phyloP scores from a whole-genome alignment of 2,888 invertebrate genomes.

The Exocentrus adspersus region DNA sequence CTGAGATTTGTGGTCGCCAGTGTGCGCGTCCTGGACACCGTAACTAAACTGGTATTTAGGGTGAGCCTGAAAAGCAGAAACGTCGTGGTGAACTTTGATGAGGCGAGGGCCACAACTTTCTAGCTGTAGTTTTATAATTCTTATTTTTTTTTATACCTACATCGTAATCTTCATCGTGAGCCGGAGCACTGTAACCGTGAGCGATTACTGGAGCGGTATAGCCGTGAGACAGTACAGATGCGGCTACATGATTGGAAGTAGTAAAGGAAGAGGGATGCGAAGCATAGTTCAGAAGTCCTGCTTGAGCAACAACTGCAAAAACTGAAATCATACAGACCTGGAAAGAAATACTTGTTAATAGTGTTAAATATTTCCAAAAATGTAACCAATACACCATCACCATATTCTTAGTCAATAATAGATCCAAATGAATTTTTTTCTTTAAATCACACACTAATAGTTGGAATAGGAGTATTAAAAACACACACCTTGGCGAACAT shows the following conservation, averaged over 20 bases:
- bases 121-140: too few species aligned
- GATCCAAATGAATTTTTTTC: too few species aligned
- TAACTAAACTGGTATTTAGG: slow-evolving; percentile 69
- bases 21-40: slow-evolving; percentile 68
- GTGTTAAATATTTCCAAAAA: slow-evolving; percentile 1
- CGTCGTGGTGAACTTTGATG: background rate
- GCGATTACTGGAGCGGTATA: slow-evolving; percentile 38
- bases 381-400: too few species aligned
- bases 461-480: background rate
- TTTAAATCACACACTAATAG: too few species aligned
- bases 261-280: slow-evolving; percentile 32
- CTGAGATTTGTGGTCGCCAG: slow-evolving; percentile 69
- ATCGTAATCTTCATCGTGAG: slow-evolving; percentile 46
- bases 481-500: slow-evolving; percentile 29
- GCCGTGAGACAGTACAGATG: slow-evolving; percentile 37
- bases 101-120: too few species aligned
- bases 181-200: slow-evolving; percentile 31
- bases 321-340: slow-evolving; percentile 43
- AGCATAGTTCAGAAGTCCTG: slow-evolving; percentile 42
- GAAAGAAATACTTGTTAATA: too few species aligned
- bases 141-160: slow-evolving; percentile 34
- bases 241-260: slow-evolving; percentile 25
- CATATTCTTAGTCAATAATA: too few species aligned
- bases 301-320: slow-evolving; percentile 43
- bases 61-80: slow-evolving; percentile 59